Base-by-base conservation (phyloP, 1,140 invertebrate species). In the Drosophila equinoxialis region DNA sequence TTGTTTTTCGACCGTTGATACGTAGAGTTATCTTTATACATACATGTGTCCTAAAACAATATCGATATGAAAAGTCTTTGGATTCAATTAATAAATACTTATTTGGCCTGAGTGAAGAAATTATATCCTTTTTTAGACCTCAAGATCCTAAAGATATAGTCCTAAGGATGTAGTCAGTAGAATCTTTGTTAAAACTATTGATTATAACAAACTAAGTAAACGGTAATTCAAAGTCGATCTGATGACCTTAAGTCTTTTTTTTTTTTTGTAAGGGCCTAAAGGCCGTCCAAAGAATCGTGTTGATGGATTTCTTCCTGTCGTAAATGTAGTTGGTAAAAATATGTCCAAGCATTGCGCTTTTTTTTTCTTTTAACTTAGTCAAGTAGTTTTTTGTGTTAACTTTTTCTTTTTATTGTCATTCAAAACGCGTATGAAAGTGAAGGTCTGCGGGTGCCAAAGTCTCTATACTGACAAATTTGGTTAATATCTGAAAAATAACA, bases 251-350 rank as follows among this genome's bases (percentile, higher is more conserved):
- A 10, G 7, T 6, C 1, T 37, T 1, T 2, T 0, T 5, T 39
- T 11, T 6, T 20, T 51, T 51, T 51, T 51, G 17, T 51, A 23
- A 51, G 71, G 62, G 64, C 67, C 65, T n/a, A 14, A 59, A 51
- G 75, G 63, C 74, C 71, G 64, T 65, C 71, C 64, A 63, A 79
- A 83, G 80, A 83, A 83, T 74, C 70, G 80, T 74, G 84, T 80
- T 87, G 83, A 87, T 87, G 83, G 83, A 87, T 87, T 74, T 89
- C 84, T 87, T 89, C 84, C 83, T 87, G 83, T 89, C 84, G 78
- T 86, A 87, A 87, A 82, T 82, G 67, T 77, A 74, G 67, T 74
- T 57, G 61, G 61, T 68, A 68, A 65, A 79, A 68, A 76, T 68
- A 64, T 79, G 83, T 68, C 82, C 70, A 76, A 78, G 45, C 10